Percentiles rank a stretch among this genome's conserved stretches.
phyloP scores from a whole-genome alignment of 1,140 invertebrate genomes.

The Trinorchestia longiramus region DNA sequence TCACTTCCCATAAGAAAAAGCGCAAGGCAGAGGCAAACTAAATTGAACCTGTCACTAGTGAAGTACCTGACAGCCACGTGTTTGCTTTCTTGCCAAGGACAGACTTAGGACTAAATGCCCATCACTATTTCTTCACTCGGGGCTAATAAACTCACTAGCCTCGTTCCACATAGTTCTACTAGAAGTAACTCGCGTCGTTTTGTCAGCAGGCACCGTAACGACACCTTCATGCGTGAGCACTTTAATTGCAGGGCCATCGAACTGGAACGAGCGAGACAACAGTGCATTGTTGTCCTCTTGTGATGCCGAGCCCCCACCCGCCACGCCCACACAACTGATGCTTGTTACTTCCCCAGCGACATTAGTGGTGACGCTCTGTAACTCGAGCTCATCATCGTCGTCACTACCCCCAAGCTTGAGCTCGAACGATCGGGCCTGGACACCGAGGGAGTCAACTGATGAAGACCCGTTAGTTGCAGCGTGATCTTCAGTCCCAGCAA shows the following conservation, averaged over 20 bases:
- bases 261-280: conserved; percentile 21
- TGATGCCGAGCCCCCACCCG: not conserved
- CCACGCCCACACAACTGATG: conserved; percentile 35
- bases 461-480: not conserved
- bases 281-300: conserved; percentile 39
- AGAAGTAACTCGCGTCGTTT: not conserved
- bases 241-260: conserved; percentile 24
- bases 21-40: not conserved
- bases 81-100: not conserved
- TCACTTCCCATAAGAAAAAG: too few species aligned
- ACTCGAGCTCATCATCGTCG: not conserved
- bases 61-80: too few species aligned
- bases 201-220: not conserved
- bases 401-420: not conserved
- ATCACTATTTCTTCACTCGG: not conserved
- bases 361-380: conserved; percentile 4
- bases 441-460: not conserved
- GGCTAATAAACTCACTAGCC: conserved; percentile 11
- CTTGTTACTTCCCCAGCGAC: not conserved
- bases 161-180: conserved; percentile 45
- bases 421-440: not conserved
- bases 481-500: not conserved
- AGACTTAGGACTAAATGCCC: not conserved
- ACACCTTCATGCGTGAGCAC: not conserved
- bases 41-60: not conserved